Evolutionary conservation across 2,888 invertebrate species (phyloP).

Genomic region (Chrysomela aeneicollis): DNA sequence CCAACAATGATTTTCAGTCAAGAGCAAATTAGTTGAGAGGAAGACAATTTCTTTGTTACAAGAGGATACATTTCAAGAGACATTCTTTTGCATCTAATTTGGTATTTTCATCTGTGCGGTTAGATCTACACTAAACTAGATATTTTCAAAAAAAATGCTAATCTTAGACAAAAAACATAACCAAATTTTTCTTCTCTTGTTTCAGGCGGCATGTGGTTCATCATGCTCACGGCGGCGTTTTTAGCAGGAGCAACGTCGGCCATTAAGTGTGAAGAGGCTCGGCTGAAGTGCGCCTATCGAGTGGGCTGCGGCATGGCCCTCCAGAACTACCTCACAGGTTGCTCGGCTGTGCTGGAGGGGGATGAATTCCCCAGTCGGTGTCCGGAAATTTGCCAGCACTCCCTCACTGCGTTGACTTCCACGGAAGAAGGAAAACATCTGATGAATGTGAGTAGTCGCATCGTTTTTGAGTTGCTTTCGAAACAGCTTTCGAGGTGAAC

Average conservation of each 20-base stretch:
- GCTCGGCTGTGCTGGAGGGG: constrained; percentile 73
- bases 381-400: constrained; percentile 77
- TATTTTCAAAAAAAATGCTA: too few species aligned
- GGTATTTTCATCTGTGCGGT: too few species aligned
- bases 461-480: too few species aligned
- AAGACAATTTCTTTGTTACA: too few species aligned
- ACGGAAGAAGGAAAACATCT: constrained; percentile 81
- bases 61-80: too few species aligned
- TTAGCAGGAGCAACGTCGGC: constrained; percentile 51
- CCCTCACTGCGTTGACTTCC: constrained; percentile 80
- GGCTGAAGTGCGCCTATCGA: constrained; percentile 77
- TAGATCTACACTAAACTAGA: too few species aligned
- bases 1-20: too few species aligned
- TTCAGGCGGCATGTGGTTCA: constrained; percentile 59
- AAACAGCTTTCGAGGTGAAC: background rate
- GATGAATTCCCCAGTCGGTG: constrained; percentile 63
- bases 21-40: too few species aligned
- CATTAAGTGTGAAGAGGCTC: constrained; percentile 71
- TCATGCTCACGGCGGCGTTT: constrained; percentile 57
- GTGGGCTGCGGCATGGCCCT: constrained; percentile 80
- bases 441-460: constrained; percentile 76
- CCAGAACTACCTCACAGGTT: constrained; percentile 78
- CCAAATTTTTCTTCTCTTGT: constrained; percentile 26
- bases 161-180: too few species aligned
- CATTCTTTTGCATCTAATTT: too few species aligned